Evolutionary conservation across 2,113 vertebrate species (phyloP).

Genomic region (Cichladusa arquata): DNA sequence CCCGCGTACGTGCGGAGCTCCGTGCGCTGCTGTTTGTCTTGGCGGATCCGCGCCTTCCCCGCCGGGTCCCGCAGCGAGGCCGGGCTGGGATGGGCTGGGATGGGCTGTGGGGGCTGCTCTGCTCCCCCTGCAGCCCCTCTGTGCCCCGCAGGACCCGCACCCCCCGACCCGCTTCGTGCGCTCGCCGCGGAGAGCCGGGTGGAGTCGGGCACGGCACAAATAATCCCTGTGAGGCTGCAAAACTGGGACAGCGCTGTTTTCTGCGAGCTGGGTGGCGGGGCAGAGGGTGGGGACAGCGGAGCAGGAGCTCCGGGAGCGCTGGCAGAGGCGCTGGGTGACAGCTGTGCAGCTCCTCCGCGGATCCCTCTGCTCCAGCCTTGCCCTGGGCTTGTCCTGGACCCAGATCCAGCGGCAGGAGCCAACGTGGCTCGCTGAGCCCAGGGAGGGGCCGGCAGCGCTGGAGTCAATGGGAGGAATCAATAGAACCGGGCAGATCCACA

Average conservation of each 20-base stretch:
- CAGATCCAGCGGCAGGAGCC: background rate
- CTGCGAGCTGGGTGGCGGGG: fast-evolving
- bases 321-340: background rate
- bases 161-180: fast-evolving
- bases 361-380: background rate
- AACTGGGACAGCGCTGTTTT: background rate
- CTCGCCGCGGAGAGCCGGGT: fast-evolving
- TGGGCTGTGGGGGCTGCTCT: fast-evolving
- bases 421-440: background rate
- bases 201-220: background rate
- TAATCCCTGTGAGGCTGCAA: background rate
- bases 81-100: background rate
- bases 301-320: fast-evolving
- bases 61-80: background rate
- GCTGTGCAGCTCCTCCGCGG: background rate
- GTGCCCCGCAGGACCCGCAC: too few relatives aligned
- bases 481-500: background rate
- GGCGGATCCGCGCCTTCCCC: background rate
- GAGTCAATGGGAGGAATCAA: background rate
- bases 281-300: background rate
- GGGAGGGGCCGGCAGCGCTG: slow-evolving; percentile 17
- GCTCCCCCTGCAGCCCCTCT: too few relatives aligned
- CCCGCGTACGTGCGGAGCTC: background rate
- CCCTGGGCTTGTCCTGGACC: background rate
- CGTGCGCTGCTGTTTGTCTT: slow-evolving; percentile 18